Percentiles rank a stretch among this genome's conserved stretches.
These are phyloP conservation scores for Saccostrea cuccullata DNA, from an alignment of 1,140 invertebrate genomes.

Conservation along the genomic window DNA sequence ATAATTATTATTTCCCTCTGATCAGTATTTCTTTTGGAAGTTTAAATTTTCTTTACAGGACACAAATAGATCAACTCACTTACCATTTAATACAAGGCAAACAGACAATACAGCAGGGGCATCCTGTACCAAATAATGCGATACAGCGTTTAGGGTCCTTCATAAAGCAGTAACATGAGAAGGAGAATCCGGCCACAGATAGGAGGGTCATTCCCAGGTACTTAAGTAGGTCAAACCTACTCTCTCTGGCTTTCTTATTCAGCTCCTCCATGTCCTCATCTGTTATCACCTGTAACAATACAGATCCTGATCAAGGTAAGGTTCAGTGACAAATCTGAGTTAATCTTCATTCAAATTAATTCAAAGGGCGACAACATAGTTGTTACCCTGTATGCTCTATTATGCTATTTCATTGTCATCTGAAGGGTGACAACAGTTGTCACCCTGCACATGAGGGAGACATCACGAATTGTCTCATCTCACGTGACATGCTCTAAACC, in stretches of 20 bases:
- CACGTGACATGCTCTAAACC: background rate
- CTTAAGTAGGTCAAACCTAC: conserved; percentile 39
- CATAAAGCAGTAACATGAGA: conserved; percentile 53
- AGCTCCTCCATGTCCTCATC: conserved; percentile 47
- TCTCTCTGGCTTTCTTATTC: conserved; percentile 28
- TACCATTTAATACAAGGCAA: conserved; percentile 55
- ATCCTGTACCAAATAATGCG: conserved; percentile 59
- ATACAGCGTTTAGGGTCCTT: conserved; percentile 58
- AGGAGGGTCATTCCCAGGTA: conserved; percentile 53
- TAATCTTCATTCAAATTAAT: no score
- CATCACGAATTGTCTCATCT: no score
- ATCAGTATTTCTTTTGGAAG: background rate
- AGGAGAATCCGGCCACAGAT: conserved; percentile 44
- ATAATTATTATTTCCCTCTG: background rate
- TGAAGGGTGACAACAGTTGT: background rate
- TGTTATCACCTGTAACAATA: conserved; percentile 49
- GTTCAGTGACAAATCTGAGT: no score
- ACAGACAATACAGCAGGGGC: conserved; percentile 61
- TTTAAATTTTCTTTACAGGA: background rate
- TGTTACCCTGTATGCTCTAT: no score
- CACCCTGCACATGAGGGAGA: background rate
- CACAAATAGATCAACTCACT: background rate
- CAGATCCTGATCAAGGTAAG: no score
- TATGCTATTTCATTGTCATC: background rate
- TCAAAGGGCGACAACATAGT: no score